Base-by-base conservation (phyloP, 2,797 vertebrate species). In the Eulemur albifrons region DNA sequence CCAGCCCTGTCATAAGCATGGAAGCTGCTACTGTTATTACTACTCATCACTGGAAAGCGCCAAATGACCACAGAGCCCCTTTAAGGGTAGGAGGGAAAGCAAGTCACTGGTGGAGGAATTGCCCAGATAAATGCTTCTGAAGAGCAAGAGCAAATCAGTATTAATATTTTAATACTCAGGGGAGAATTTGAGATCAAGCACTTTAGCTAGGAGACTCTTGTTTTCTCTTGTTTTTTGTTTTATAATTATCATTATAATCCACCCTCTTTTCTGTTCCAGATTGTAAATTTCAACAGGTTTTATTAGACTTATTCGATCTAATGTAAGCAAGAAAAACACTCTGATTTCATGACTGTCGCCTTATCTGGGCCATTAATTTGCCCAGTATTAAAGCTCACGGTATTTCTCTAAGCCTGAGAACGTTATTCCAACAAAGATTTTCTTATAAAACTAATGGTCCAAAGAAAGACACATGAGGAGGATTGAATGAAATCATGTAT, bases 361-460 rank as follows among this genome's bases (percentile, higher is more conserved):
- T 27, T 40, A n/a, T 35, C 40, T 13, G 38, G 40, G 30, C 10
- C 23, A 85, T 83, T 43, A 27, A 61, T 72, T 81, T 96, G 43
- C 21, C 25, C 14, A 5, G 1, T 17, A 80, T 72, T 27, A 57
- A 94, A 80, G 30, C 69, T 80, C 70, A 50, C 0, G 11, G 13
- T 87, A 18, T 88, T 72, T 73, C 50, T 43, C 38, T 84, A 54
- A 89, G 7, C 57, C 32, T 10, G 35, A 88, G 61, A 52, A 32
- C 18, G 21, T 76, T 27, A 59, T 48, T 77, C 6, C 54, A 63
- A 30, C 38, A 67, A 70, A 85, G 65, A 35, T 50, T 59, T 88
- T 95, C 88, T 70, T 69, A 57, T 13, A 73, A 72, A 89, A 70
- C 21, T n/a, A 65, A 38, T 48, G 63, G 83, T 77, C 35, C 75